Conservation (phyloP, 2,797 vertebrate genomes). For the Gadopsis bispinosus region DNA sequence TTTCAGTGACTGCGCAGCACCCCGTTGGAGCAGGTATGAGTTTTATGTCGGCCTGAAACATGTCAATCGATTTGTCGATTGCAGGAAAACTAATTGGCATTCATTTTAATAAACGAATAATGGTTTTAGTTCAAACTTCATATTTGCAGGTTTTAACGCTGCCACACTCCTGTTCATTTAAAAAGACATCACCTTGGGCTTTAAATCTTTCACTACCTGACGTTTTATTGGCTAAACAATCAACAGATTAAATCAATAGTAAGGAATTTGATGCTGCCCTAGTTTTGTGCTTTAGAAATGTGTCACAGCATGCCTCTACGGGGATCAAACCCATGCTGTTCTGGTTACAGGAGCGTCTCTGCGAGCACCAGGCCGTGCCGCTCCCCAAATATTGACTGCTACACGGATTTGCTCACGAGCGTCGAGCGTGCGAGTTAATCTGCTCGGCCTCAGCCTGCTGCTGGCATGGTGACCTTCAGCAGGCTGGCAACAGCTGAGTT, state of each 20-base stretch:
- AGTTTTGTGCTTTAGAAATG: not conserved
- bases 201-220: not conserved
- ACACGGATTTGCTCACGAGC: slow-evolving; percentile 18
- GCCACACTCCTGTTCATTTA: not conserved
- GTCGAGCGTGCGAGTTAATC: slow-evolving; percentile 44
- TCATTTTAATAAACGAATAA: not conserved
- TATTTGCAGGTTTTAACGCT: not conserved
- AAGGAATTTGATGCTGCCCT: not conserved
- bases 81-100: too few relatives aligned
- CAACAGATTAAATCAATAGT: not conserved
- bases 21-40: not conserved
- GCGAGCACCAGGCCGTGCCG: slow-evolving; percentile 23
- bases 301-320: not conserved
- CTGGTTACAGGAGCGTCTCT: slow-evolving; percentile 1
- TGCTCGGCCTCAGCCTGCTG: slow-evolving; percentile 33
- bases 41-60: not conserved
- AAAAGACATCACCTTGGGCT: not conserved
- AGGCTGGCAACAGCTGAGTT: slow-evolving; percentile 15
- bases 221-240: not conserved
- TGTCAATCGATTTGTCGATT: not conserved
- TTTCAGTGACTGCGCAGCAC: not conserved
- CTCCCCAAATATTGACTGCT: slow-evolving; percentile 63
- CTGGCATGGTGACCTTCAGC: slow-evolving; percentile 52
- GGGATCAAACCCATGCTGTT: not conserved
- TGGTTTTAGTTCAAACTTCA: not conserved